Conservation (phyloP, 2,888 invertebrate genomes). For the Ceramica pisi region DNA sequence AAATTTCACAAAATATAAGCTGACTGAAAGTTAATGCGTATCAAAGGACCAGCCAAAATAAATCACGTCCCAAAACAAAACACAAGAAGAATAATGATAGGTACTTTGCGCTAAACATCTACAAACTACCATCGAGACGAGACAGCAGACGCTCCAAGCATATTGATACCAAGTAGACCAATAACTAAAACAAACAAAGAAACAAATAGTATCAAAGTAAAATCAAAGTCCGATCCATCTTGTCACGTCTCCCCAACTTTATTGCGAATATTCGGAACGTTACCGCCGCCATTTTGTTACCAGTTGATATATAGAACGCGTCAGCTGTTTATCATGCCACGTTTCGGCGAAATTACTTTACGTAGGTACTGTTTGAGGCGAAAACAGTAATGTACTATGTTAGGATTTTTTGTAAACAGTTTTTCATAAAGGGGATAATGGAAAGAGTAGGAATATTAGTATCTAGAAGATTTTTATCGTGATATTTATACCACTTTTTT, state of each 20-base stretch:
- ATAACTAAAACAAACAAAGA: slow-evolving; percentile 33
- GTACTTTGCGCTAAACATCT: neutral
- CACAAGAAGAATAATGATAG: neutral
- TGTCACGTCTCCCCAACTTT: slow-evolving; percentile 41
- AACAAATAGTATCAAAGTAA: slow-evolving; percentile 51
- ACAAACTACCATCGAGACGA: slow-evolving; percentile 5
- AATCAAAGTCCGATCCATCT: slow-evolving; percentile 49
- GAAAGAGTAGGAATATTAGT: neutral
- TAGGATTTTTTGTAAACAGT: slow-evolving; percentile 10
- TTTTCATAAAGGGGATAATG: slow-evolving; percentile 1
- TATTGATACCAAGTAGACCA: slow-evolving; percentile 36
- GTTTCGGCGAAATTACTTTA: slow-evolving; percentile 34
- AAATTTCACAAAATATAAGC: neutral
- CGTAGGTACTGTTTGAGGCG: neutral
- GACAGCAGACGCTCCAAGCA: slow-evolving; percentile 7
- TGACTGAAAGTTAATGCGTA: neutral
- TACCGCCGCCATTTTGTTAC: slow-evolving; percentile 27
- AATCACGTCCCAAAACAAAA: neutral
- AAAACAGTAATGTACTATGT: slow-evolving; percentile 15
- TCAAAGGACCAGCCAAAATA: neutral
- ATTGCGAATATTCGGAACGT: slow-evolving; percentile 40
- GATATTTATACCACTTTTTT: too few relatives aligned
- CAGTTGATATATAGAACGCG: slow-evolving; percentile 24
- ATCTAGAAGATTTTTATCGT: neutral
- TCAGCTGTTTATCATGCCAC: slow-evolving; percentile 44